phyloP scores from a whole-genome alignment of 2,888 invertebrate genomes.

The Malthinus flaveolus region DNA sequence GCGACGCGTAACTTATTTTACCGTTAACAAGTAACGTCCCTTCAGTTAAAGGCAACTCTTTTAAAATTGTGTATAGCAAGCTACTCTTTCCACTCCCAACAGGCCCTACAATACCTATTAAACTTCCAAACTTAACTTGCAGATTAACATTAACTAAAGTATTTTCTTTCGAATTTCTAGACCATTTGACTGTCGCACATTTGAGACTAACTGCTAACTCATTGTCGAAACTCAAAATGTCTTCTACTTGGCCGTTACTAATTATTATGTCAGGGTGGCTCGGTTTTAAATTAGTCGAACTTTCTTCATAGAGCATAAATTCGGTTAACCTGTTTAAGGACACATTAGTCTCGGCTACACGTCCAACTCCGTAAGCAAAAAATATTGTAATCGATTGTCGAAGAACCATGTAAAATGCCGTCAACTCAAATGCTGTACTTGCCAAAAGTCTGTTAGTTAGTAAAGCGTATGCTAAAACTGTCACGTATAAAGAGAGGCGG shows the following conservation, averaged over 20 bases:
- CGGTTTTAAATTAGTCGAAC: slow-evolving; percentile 20
- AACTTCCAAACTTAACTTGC: slow-evolving; percentile 59
- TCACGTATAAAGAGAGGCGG: slow-evolving; percentile 70
- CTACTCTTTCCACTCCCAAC: slow-evolving; percentile 71
- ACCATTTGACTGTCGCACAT: slow-evolving; percentile 68
- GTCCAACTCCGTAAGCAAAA: slow-evolving; percentile 69
- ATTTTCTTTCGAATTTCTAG: slow-evolving; percentile 61
- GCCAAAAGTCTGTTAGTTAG: slow-evolving; percentile 65
- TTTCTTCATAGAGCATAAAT: slow-evolving; percentile 64
- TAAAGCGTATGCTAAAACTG: slow-evolving; percentile 65
- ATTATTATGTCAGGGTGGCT: background rate
- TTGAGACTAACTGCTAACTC: background rate
- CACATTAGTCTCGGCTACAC: slow-evolving; percentile 64
- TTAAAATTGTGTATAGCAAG: slow-evolving; percentile 63
- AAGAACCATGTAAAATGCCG: slow-evolving; percentile 73
- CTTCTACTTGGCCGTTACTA: background rate
- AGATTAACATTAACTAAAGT: slow-evolving; percentile 70
- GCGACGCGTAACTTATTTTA: slow-evolving; percentile 76
- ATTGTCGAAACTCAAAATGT: background rate
- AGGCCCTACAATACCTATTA: slow-evolving; percentile 68
- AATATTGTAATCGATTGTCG: slow-evolving; percentile 74
- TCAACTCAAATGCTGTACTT: slow-evolving; percentile 71
- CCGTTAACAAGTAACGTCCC: slow-evolving; percentile 73
- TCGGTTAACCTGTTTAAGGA: slow-evolving; percentile 63
- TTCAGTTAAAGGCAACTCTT: slow-evolving; percentile 71